phyloP scores from a whole-genome alignment of 2,797 vertebrate species.

The Megaceryle alcyon region DNA sequence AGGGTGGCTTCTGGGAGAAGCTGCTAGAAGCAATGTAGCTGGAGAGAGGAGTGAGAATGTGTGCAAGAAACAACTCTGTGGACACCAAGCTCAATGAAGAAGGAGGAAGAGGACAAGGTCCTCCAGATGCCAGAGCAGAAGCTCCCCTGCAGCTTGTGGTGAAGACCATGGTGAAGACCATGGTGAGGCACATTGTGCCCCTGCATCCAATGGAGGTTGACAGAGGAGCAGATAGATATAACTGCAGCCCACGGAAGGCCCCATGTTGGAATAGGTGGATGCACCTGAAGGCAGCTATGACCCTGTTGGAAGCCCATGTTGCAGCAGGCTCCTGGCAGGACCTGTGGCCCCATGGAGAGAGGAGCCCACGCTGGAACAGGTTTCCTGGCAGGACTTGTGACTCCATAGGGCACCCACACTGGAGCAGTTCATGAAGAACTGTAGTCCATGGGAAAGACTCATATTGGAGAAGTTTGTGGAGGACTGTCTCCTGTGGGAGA shows the following conservation, averaged over 20 bases:
- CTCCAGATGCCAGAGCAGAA: background rate
- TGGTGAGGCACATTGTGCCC: background rate
- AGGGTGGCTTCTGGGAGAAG: background rate
- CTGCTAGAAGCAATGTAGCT: background rate
- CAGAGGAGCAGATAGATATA: background rate
- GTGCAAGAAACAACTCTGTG: background rate
- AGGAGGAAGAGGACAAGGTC: background rate
- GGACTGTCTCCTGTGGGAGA: background rate
- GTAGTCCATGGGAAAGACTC: fast-evolving
- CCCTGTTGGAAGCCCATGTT: background rate
- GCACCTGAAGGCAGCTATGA: background rate
- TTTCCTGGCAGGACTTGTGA: background rate
- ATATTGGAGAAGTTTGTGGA: background rate
- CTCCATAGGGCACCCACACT: background rate
- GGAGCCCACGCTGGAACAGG: background rate
- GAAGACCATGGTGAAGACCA: background rate
- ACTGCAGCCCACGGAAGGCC: background rate
- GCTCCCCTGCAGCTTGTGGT: background rate
- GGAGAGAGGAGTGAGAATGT: background rate
- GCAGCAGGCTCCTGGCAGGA: background rate
- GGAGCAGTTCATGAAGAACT: background rate
- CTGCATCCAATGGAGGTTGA: background rate
- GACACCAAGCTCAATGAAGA: background rate
- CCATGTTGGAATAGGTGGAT: background rate
- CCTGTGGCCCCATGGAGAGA: background rate